Conservation (phyloP, 2,797 vertebrate species). For the Enteromius paludinosus region DNA sequence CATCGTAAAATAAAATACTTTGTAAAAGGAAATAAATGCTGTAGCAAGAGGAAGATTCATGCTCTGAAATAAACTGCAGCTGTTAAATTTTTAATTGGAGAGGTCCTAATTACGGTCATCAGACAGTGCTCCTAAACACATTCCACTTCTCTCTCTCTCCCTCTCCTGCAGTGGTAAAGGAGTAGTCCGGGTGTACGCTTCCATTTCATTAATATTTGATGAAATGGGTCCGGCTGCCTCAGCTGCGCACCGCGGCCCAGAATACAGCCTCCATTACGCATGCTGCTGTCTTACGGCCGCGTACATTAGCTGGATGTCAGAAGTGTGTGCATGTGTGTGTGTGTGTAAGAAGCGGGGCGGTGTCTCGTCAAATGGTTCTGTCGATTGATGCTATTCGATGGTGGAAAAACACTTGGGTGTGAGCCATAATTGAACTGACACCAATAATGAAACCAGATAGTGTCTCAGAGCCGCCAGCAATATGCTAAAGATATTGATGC, state of each 20-base stretch:
- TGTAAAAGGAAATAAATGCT: constrained; percentile 99
- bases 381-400: constrained; percentile 98
- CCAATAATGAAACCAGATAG: constrained; percentile 98
- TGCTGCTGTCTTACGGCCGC: constrained; percentile 92
- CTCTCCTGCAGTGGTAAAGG: constrained; percentile 73
- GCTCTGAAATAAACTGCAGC: constrained; percentile 99
- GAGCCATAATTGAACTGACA: constrained; percentile 98
- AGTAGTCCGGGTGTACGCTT: constrained; percentile 97
- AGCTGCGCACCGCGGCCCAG: constrained; percentile 94
- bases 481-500: constrained; percentile 96
- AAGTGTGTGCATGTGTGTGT: constrained; percentile 63
- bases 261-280: constrained; percentile 97
- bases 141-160: constrained; percentile 81
- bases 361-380: constrained; percentile 89
- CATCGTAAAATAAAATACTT: constrained; percentile 97
- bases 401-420: constrained; percentile 98
- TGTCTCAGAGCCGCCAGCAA: constrained; percentile 93
- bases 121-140: constrained; percentile 98
- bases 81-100: constrained; percentile 99
- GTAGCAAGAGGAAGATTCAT: constrained; percentile 92
- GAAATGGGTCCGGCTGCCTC: constrained; percentile 99
- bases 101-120: constrained; percentile 99
- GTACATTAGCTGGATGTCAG: constrained; percentile 96
- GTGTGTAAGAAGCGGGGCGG: constrained; percentile 56
- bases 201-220: constrained; percentile 99